Base-by-base conservation (phyloP, 2,113 vertebrate species). In the Larimichthys crocea region DNA sequence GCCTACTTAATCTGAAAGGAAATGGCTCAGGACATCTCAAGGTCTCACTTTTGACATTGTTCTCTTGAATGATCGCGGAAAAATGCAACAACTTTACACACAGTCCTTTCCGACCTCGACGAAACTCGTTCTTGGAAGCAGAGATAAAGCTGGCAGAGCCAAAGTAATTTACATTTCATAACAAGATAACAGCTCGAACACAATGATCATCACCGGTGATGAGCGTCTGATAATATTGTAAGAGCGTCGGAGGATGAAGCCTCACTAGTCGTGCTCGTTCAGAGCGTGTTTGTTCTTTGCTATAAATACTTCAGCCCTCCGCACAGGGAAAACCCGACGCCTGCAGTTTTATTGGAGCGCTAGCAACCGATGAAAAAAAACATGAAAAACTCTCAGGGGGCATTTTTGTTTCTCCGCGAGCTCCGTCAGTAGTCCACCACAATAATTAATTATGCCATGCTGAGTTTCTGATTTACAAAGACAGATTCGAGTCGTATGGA, bases 231-330 rank as follows among this genome's bases (percentile, higher is more conserved):
- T 22, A 24, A 52, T n/a, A 15, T 55, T 44, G 31, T 67, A 0
- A 24, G 8, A 6, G 19, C 9, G 11, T 20, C 16, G 0, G 31
- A 60, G 35, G 31, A 61, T 4, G 24, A 63, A 5, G 22, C 31
- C 42, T 24, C 17, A 5, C 26, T 11, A 26, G 10, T 72, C 2
- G 19, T n/a, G 2, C n/a, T 62, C 15, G 59, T 65, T 73, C 59
- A 79, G 31, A 73, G 8, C 60, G 31, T 48, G 57, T 77, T 77
- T 49, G 55, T 50, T 55, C 22, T 19, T 48, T 35, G 49, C 48
- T 83, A 52, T 79, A 75, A 84, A 82, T 74, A 85, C 73, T 50
- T 12, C 10, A 17, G 15, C 26, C 3, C 46, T 46, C 19, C 20
- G n/a, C 40, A 4, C 48, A 10, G 52, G 79, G 67, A 62, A 85